These are phyloP conservation scores for Anseranas semipalmata DNA, from an alignment of 2,113 vertebrate species.

Conservation along the genomic window DNA sequence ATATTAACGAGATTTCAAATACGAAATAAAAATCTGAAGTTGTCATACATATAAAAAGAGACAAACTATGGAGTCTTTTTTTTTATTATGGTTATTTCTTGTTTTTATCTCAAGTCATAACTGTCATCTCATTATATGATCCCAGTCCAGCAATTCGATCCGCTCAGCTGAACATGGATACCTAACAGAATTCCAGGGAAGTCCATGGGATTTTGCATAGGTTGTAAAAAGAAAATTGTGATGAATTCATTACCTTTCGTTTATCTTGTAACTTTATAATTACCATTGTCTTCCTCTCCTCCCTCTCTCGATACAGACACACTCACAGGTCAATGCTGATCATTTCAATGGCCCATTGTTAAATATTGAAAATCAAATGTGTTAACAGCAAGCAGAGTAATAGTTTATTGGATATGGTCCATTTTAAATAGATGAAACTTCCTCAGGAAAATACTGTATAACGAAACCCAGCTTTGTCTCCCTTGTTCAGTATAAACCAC, in stretches of 20 bases:
- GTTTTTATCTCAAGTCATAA: background rate
- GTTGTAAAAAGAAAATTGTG: background rate
- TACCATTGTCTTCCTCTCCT: background rate
- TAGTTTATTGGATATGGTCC: background rate
- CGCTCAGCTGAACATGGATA: background rate
- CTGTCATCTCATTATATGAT: background rate
- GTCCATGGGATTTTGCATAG: background rate
- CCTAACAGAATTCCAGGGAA: background rate
- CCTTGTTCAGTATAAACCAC: background rate
- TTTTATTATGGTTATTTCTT: background rate
- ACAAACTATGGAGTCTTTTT: background rate
- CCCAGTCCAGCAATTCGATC: background rate
- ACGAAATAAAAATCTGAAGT: background rate
- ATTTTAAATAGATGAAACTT: background rate
- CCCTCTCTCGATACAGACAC: fast-evolving
- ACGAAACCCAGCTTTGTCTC: background rate
- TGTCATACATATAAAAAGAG: background rate
- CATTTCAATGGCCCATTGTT: background rate
- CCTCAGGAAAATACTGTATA: background rate
- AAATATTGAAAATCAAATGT: background rate
- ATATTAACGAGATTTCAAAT: constrained; percentile 54
- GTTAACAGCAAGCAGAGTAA: background rate
- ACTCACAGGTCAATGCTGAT: background rate
- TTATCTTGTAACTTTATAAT: background rate
- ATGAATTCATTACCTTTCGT: background rate